phyloP scores from a whole-genome alignment of 2,888 invertebrate species.

The Xestia rhomboidea region DNA sequence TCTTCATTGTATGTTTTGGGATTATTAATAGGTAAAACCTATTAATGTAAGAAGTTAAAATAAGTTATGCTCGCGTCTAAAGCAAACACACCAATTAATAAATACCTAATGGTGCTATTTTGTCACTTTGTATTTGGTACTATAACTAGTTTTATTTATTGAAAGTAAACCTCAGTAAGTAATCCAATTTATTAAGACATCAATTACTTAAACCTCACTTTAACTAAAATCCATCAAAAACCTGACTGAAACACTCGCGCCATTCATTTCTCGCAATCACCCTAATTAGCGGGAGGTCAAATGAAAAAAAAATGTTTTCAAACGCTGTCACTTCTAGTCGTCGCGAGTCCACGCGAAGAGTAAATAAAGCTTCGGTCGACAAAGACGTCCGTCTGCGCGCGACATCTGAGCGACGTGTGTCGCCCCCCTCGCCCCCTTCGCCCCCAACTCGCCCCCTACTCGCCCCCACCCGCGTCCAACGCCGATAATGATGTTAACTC shows the following conservation, averaged over 20 bases:
- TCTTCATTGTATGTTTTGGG: background rate
- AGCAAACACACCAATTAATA: background rate
- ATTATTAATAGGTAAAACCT: background rate
- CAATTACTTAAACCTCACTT: background rate
- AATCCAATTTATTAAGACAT: background rate
- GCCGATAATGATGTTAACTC: constrained; percentile 90
- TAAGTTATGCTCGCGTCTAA: background rate
- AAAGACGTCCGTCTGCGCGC: constrained; percentile 90
- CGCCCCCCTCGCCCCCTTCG: constrained; percentile 74
- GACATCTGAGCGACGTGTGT: constrained; percentile 90
- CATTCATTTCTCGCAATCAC: constrained; percentile 58
- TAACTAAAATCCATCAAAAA: constrained; percentile 14
- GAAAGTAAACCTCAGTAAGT: background rate
- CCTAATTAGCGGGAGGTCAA: constrained; percentile 75
- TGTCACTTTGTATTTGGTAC: background rate
- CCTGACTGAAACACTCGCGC: constrained; percentile 29
- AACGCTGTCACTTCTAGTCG: constrained; percentile 84
- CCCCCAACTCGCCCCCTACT: constrained; percentile 52
- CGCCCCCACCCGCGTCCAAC: constrained; percentile 74
- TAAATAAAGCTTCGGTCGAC: constrained; percentile 89
- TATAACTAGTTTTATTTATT: background rate
- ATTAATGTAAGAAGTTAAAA: background rate
- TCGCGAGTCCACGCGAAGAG: constrained; percentile 79
- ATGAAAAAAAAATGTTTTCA: constrained; percentile 71
- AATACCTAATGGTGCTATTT: background rate